These are phyloP conservation scores for Puma concolor DNA, from an alignment of 2,113 vertebrate species.

Conservation along the genomic window DNA sequence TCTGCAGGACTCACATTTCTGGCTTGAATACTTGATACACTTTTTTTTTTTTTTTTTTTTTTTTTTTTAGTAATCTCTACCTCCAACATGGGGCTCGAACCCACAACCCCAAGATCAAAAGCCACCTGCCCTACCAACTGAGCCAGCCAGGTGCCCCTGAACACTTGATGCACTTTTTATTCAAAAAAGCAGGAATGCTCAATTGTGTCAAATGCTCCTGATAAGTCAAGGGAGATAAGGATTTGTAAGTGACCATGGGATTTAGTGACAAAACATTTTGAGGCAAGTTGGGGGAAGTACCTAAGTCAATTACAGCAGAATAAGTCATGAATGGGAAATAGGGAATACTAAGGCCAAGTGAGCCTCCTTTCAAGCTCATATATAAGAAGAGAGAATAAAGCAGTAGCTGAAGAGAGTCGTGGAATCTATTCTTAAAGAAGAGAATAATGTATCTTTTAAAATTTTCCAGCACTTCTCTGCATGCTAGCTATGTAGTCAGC, in stretches of 20 bases:
- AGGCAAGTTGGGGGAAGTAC: not conserved
- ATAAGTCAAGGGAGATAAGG: not conserved
- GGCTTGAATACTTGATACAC: not conserved
- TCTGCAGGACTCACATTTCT: not conserved
- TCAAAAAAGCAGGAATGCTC: not conserved
- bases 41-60: not conserved
- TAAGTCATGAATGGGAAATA: not conserved
- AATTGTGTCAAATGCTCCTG: not conserved
- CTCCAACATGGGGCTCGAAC: not conserved
- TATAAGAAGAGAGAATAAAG: not conserved
- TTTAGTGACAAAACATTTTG: not conserved
- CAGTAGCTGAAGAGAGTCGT: not conserved
- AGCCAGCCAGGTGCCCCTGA: not conserved
- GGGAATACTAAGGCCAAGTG: not conserved
- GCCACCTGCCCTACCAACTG: not conserved
- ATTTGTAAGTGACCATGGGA: not conserved
- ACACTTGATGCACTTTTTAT: not conserved
- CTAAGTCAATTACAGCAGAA: not conserved
- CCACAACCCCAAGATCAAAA: not conserved
- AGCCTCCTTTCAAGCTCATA: not conserved
- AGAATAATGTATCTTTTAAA: not conserved
- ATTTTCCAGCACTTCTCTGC: not conserved
- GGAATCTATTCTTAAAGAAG: conserved; percentile 17
- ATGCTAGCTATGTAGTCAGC: not conserved
- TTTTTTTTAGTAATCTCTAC: not conserved